A percentile compares a stretch with the other conserved stretches of the same genome.
Evolutionary conservation across 2,888 invertebrate genomes (phyloP).

Genomic region (Griposia aprilina): DNA sequence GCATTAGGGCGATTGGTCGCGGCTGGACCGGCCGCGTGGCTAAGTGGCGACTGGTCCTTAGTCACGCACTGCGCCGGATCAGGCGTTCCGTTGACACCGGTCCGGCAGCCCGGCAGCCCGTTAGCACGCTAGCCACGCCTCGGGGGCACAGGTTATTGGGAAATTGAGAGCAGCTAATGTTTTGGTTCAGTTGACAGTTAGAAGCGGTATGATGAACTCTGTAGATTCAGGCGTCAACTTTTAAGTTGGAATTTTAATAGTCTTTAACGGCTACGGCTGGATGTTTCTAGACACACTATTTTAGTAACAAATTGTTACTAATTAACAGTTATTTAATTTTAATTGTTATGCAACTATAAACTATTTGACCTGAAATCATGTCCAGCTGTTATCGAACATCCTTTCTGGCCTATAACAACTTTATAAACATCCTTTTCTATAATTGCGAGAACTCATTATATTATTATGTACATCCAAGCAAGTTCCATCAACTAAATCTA

Average conservation of each 20-base stretch:
- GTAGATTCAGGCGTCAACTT: constrained; percentile 4
- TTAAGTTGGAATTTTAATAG: constrained; percentile 4
- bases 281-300: not conserved
- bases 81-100: constrained; percentile 53
- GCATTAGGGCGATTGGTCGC: constrained; percentile 70
- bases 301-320: not conserved
- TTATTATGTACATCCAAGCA: too few species aligned
- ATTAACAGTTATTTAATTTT: not conserved
- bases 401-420: constrained; percentile 18
- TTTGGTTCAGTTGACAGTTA: constrained; percentile 59
- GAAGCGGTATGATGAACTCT: constrained; percentile 55
- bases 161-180: constrained; percentile 61
- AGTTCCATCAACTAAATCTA: not conserved
- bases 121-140: constrained; percentile 55
- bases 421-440: constrained; percentile 19
- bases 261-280: not conserved
- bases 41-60: constrained; percentile 60
- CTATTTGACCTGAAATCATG: constrained; percentile 36
- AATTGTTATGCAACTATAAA: constrained; percentile 6
- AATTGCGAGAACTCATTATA: not conserved
- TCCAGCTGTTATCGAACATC: constrained; percentile 42
- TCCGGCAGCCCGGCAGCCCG: constrained; percentile 39
- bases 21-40: constrained; percentile 39
- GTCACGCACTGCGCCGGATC: constrained; percentile 63
- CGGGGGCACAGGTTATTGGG: constrained; percentile 64